phyloP scores from a whole-genome alignment of 2,888 invertebrate species.

The Marasmarcha lunaedactyla region DNA sequence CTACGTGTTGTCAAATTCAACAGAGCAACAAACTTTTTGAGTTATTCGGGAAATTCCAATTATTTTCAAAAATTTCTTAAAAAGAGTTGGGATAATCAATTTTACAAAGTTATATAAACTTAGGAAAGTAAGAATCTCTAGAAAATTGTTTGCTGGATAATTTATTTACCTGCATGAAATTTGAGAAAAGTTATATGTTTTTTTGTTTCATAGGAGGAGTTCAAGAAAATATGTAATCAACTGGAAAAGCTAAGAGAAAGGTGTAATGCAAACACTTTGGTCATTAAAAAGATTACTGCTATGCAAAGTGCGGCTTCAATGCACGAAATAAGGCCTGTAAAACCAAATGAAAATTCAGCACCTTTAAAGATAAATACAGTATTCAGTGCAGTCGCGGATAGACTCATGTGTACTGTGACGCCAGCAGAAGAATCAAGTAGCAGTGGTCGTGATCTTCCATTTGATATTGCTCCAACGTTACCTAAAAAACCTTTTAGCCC shows the following conservation, averaged over 20 bases:
- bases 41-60: too few species aligned
- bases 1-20: too few species aligned
- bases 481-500: constrained; percentile 62
- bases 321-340: constrained; percentile 62
- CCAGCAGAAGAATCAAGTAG: constrained; percentile 63
- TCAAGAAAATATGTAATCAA: constrained; percentile 82
- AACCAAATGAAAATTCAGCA: constrained; percentile 52
- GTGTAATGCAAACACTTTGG: constrained; percentile 78
- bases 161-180: too few species aligned
- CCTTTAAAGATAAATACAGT: constrained; percentile 64
- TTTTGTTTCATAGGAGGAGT: constrained; percentile 76
- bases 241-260: constrained; percentile 84
- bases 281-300: constrained; percentile 80
- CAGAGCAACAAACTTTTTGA: too few species aligned
- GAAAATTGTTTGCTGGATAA: too few species aligned
- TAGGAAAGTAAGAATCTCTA: too few species aligned
- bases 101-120: too few species aligned
- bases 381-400: constrained; percentile 63
- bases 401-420: constrained; percentile 62
- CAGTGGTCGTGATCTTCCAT: constrained; percentile 55
- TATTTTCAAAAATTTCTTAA: too few species aligned
- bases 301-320: constrained; percentile 84
- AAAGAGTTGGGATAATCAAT: too few species aligned
- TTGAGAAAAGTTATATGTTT: too few species aligned
- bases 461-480: constrained; percentile 53